phyloP scores from a whole-genome alignment of 2,888 invertebrate genomes.

The Nineta flava region DNA sequence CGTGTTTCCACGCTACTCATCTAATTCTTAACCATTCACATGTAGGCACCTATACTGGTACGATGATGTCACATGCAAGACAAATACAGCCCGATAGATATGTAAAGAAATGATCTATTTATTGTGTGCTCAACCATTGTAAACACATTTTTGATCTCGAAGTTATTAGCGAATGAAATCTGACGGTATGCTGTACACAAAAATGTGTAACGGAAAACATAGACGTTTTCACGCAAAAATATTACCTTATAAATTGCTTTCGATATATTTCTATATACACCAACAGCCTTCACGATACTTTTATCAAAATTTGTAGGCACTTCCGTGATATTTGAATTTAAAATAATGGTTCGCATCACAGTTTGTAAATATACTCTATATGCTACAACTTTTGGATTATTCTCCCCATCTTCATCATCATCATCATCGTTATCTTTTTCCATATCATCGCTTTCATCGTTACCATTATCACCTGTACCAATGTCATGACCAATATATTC shows the following conservation, averaged over 20 bases:
- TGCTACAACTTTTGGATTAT: not conserved
- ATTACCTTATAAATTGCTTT: constrained; percentile 37
- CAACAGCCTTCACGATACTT: constrained; percentile 29
- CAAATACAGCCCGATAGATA: too few species aligned
- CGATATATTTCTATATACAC: constrained; percentile 34
- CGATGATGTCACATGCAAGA: too few species aligned
- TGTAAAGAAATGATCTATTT: too few species aligned
- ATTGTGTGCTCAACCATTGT: too few species aligned
- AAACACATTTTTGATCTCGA: too few species aligned
- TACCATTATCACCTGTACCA: not conserved
- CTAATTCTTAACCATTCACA: too few species aligned
- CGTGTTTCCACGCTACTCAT: too few species aligned
- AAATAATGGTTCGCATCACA: not conserved
- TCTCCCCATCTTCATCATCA: not conserved
- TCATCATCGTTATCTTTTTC: not conserved
- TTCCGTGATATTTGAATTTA: constrained; percentile 17
- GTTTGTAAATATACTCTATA: not conserved
- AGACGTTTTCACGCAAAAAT: too few species aligned
- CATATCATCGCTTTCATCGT: not conserved
- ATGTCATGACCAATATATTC: not conserved
- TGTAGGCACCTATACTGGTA: too few species aligned
- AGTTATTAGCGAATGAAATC: too few species aligned
- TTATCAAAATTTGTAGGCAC: constrained; percentile 28
- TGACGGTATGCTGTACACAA: too few species aligned
- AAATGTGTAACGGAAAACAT: too few species aligned